Conservation (phyloP, 2,888 invertebrate genomes). For the Phytoseiulus persimilis region DNA sequence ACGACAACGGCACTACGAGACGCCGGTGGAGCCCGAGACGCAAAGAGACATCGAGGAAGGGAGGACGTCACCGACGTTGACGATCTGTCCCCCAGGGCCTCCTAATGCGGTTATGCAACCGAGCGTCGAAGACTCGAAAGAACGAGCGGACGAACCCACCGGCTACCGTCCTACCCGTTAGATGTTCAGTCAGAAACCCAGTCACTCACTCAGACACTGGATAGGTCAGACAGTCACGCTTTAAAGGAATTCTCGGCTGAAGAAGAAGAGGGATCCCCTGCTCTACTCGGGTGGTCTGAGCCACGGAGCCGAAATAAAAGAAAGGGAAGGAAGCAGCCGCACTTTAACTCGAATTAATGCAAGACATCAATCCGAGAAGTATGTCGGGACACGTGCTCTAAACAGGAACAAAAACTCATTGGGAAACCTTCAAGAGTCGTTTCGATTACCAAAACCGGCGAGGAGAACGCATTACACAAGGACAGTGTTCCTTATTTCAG, state of each 20-base stretch:
- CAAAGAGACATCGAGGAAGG: not conserved
- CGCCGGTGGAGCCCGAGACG: not conserved
- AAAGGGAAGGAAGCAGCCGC: not conserved
- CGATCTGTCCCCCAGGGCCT: slow-evolving; percentile 5
- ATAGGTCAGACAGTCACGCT: slow-evolving; percentile 5
- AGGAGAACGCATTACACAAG: too few relatives aligned
- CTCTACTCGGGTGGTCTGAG: not conserved
- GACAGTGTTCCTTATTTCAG: not conserved
- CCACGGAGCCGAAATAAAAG: not conserved
- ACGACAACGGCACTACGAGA: not conserved
- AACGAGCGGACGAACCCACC: not conserved
- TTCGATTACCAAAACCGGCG: not conserved
- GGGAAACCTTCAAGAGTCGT: not conserved
- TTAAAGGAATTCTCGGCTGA: not conserved
- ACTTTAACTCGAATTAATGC: not conserved
- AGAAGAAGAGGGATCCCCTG: not conserved
- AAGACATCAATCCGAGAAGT: not conserved
- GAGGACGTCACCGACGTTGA: not conserved
- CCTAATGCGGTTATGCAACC: slow-evolving; percentile 5
- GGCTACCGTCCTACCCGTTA: slow-evolving; percentile 5
- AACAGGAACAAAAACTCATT: not conserved
- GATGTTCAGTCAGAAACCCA: not conserved
- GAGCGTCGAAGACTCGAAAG: not conserved
- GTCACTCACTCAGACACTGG: not conserved
- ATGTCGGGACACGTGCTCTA: not conserved